Evolutionary conservation across 1,140 invertebrate species (phyloP), one percentile per base, ranked within the genome.

Genomic region (Drosophila parvula): DNA sequence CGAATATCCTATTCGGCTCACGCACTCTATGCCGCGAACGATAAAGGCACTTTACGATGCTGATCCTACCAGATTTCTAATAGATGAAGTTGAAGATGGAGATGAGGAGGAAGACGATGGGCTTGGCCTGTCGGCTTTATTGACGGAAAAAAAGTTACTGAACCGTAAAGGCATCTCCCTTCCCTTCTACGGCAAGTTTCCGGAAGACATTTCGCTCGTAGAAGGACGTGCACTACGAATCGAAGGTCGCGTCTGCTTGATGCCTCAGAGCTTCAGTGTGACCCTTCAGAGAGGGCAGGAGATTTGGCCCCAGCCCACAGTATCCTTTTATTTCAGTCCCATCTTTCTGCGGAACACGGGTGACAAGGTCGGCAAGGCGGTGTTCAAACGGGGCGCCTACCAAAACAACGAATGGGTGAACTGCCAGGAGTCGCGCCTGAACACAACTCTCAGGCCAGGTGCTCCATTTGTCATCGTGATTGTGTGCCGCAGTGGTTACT

Each of bases 181-280:
- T 28, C 84, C 84, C 0, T 89, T 74, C 14, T 89, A 79, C 41
- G 84, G 84, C 7, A 55, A 62, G 12, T 34, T 89, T 8, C 50
- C 57, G n/a, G 5, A 53, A 2, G 9, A 57, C 5, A 38, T 55
- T 30, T 44, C 61, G 14, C 45, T 89, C 18, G 47, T 18, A 12
- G 70, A 76, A 4, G 27, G 86, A 81, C 62, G 59, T 95, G 90
- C 92, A 44, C 68, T 95, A 16, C 92, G 93, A 45, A 93, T 95
- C 36, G 92, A 92, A 60, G 94, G 94, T 18, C 92, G 93, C 77
- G 91, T 95, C 18, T 94, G 94, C 78, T 86, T 95, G 36, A 92
- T 95, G 65, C 95, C 94, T 14, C 93, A 94, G 70, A 94, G 93
- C 84, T 95, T 96, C 86, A 94, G 93, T 70, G 91, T 96, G 27